Conservation (phyloP, 1,140 invertebrate genomes). For the Pachyrhynchus sulphureomaculatus region DNA sequence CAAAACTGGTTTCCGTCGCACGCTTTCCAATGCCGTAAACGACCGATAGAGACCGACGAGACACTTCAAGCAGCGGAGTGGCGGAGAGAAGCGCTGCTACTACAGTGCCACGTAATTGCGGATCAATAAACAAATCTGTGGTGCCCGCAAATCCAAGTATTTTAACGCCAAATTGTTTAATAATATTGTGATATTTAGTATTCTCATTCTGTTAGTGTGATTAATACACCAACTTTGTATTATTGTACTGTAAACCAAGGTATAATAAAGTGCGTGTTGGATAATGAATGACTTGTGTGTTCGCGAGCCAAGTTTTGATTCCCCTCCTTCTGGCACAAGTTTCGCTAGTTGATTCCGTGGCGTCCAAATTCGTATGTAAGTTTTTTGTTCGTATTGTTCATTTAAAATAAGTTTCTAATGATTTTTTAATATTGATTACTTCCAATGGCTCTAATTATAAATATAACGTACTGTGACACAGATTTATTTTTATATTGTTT, state of each 20-base stretch:
- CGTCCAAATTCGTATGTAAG: constrained; percentile 48
- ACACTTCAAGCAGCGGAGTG: constrained; percentile 1
- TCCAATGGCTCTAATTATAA: no score
- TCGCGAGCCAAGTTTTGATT: constrained; percentile 35
- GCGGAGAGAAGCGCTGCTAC: background rate
- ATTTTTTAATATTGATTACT: no score
- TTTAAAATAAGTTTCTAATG: no score
- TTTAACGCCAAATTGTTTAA: constrained; percentile 51
- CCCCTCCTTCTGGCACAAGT: constrained; percentile 37
- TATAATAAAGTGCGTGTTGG: constrained; percentile 35
- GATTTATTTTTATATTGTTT: no score
- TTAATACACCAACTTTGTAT: constrained; percentile 40
- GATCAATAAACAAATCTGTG: constrained; percentile 48
- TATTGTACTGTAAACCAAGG: constrained; percentile 5
- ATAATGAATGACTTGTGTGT: constrained; percentile 41
- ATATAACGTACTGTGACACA: no score
- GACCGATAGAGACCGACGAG: constrained; percentile 10
- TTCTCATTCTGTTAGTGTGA: constrained; percentile 47
- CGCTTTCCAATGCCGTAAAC: constrained; percentile 38
- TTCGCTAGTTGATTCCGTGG: constrained; percentile 40
- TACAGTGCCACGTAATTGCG: constrained; percentile 46
- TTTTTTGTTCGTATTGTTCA: no score
- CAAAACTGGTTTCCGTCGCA: constrained; percentile 39
- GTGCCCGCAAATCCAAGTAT: constrained; percentile 48
- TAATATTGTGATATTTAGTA: constrained; percentile 52